Evolutionary conservation across 2,113 vertebrate species (phyloP).

Genomic region (Cyanistes caeruleus): DNA sequence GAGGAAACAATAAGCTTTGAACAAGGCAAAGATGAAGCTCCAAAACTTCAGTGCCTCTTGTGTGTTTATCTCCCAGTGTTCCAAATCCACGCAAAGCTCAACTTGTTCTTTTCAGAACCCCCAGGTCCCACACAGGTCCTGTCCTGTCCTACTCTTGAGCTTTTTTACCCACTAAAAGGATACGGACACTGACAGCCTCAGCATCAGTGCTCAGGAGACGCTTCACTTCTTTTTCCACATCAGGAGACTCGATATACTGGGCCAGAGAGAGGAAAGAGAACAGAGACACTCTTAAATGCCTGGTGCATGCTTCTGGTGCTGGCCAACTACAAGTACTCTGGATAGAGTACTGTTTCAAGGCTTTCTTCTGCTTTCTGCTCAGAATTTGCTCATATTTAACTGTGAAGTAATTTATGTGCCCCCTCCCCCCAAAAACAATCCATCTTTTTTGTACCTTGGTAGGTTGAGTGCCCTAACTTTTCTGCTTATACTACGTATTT

Average conservation of each 20-base stretch:
- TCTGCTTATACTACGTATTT: not conserved
- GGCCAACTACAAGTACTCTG: not conserved
- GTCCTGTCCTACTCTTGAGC: not conserved
- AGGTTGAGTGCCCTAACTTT: not conserved
- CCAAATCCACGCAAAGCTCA: not conserved
- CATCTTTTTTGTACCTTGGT: not conserved
- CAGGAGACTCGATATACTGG: constrained; percentile 89
- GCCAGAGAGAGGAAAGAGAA: not conserved
- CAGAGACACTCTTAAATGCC: not conserved
- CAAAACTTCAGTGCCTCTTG: not conserved
- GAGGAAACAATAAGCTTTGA: not conserved
- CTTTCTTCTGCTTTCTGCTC: not conserved
- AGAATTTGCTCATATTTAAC: not conserved
- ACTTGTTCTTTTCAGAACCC: not conserved
- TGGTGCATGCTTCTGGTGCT: not conserved
- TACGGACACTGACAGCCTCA: constrained; percentile 91
- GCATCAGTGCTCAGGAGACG: constrained; percentile 90
- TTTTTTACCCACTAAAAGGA: constrained; percentile 75
- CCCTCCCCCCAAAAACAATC: not conserved
- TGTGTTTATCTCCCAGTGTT: not conserved
- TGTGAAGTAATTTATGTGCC: not conserved
- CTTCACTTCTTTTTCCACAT: constrained; percentile 95
- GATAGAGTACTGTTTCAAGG: not conserved
- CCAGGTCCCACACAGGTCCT: not conserved
- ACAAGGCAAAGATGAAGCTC: not conserved